Percentiles rank a stretch among this genome's conserved stretches.
Conservation (phyloP, 2,797 vertebrate genomes). For the Megaceryle alcyon region DNA sequence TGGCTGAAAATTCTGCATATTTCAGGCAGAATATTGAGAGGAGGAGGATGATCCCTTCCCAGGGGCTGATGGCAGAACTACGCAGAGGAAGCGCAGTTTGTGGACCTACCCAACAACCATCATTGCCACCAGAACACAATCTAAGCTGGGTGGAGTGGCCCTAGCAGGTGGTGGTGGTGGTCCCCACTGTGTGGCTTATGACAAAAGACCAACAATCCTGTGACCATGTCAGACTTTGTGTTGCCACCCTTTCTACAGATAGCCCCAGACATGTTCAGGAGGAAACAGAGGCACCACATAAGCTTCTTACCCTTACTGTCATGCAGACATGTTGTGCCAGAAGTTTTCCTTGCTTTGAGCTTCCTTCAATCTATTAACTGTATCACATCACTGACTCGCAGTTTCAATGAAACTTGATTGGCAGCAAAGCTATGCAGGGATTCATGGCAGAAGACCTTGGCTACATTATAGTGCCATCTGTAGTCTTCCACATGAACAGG, state of each 20-base stretch:
- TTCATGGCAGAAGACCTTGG: background rate
- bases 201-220: background rate
- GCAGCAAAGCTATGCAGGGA: background rate
- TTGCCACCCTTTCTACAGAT: background rate
- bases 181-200: background rate
- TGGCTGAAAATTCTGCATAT: background rate
- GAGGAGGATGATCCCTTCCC: background rate
- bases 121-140: background rate
- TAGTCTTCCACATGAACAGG: background rate
- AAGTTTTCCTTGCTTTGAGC: background rate
- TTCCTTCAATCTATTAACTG: background rate
- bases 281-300: background rate
- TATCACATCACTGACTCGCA: background rate
- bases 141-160: background rate
- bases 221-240: background rate
- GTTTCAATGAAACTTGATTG: background rate
- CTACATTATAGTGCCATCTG: background rate
- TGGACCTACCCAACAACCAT: background rate
- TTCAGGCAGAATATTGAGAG: background rate
- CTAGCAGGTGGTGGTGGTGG: background rate
- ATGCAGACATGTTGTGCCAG: background rate
- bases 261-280: background rate
- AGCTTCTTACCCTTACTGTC: background rate
- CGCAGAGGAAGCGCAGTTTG: accelerated
- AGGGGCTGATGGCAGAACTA: background rate